These are phyloP conservation scores for Cyrtonyx montezumae DNA, from an alignment of 2,113 vertebrate genomes.

Conservation along the genomic window DNA sequence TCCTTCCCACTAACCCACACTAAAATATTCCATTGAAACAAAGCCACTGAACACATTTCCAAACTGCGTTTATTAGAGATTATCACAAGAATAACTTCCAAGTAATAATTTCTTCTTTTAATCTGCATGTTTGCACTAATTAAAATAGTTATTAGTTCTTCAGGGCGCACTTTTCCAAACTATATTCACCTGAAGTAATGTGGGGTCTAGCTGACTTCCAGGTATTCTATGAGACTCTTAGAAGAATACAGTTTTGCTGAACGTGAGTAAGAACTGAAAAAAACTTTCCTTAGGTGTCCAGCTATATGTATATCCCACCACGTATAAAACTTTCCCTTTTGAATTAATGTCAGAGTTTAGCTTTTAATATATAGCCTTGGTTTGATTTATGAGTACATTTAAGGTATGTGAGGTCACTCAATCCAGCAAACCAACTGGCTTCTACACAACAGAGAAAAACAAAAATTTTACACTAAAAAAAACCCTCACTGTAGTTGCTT, in stretches of 20 bases:
- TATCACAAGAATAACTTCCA: not conserved
- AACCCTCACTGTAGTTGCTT: conserved; percentile 19
- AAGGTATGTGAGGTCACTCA: conserved; percentile 77
- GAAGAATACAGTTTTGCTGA: not conserved
- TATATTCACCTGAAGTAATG: not conserved
- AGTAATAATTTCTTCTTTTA: not conserved
- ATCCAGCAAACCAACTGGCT: conserved; percentile 73
- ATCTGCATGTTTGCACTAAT: not conserved
- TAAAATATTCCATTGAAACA: not conserved
- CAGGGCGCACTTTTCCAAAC: not conserved
- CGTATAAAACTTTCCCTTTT: not conserved
- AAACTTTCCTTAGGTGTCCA: not conserved
- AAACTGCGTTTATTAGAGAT: not conserved
- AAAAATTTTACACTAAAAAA: conserved; percentile 60
- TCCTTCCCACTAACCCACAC: not conserved
- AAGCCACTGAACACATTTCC: not conserved
- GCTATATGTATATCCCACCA: not conserved
- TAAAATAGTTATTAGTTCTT: not conserved
- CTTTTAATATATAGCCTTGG: conserved; percentile 64
- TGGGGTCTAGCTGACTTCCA: not conserved
- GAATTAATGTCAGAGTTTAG: conserved; percentile 26
- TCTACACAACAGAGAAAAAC: conserved; percentile 62
- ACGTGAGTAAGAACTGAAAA: not conserved
- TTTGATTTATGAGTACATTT: conserved; percentile 76
- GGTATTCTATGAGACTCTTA: not conserved